phyloP scores from a whole-genome alignment of 2,888 invertebrate genomes.

The Tenthredo mesomela region DNA sequence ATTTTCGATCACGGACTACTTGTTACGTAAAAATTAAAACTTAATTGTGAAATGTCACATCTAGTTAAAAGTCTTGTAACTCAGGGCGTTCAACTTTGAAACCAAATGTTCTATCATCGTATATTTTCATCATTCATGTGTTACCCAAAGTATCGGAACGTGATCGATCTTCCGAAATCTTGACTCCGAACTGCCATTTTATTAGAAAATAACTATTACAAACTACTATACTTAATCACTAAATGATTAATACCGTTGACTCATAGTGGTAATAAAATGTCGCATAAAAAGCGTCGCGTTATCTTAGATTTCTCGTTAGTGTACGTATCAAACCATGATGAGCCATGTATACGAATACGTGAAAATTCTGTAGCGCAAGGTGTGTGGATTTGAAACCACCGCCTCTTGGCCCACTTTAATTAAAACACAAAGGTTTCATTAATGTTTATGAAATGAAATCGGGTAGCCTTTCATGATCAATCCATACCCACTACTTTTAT shows the following conservation, averaged over 20 bases:
- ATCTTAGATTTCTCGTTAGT: slow-evolving; percentile 27
- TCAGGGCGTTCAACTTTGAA: not conserved
- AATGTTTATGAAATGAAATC: not conserved
- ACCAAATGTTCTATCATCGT: not conserved
- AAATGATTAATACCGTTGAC: slow-evolving; percentile 22
- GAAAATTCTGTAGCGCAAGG: not conserved
- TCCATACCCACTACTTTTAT: not conserved
- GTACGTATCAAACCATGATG: slow-evolving; percentile 1
- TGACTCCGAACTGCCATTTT: not conserved
- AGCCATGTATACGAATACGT: not conserved
- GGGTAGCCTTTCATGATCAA: not conserved
- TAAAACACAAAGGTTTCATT: not conserved
- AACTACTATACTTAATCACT: not conserved
- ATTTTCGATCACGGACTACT: not conserved
- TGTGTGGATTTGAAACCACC: not conserved
- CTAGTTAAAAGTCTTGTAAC: not conserved
- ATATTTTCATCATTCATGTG: not conserved
- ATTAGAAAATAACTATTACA: not conserved
- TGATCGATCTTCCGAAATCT: not conserved
- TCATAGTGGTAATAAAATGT: slow-evolving; percentile 23
- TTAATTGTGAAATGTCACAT: not conserved
- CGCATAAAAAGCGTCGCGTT: not conserved
- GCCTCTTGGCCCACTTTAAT: not conserved
- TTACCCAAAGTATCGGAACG: not conserved
- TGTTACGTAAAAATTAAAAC: not conserved